Evolutionary conservation across 1,140 invertebrate species (phyloP), one percentile per base, ranked within the genome.

Genomic region (Bradysia coprophila): DNA sequence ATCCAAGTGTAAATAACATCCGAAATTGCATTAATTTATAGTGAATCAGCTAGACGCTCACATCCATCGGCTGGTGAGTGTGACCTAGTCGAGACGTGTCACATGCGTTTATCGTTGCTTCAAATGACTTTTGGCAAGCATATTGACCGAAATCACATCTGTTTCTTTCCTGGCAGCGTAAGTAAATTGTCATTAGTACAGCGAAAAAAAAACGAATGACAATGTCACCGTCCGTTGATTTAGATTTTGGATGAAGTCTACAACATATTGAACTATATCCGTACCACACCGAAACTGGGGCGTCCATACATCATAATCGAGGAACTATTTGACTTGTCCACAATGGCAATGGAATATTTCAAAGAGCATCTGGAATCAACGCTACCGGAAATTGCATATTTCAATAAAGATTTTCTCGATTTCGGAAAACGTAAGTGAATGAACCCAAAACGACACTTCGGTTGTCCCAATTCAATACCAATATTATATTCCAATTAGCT

Each of bases 291-390:
- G 15, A 84, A 81, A 57, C 59, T 88, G 46, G 77, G 77, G 44
- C 71, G 79, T 50, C 82, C 83, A 38, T 88, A 84, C 56, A 86
- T 86, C 66, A 82, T 89, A 31, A 89, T 82, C 6, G 86, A 89
- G 63, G 85, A 90, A 60, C 64, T 90, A n/a, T 89, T 88, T 66
- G 86, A 89, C 67, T 65, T 90, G 39, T 87, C 83, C 21, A 87
- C 85, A 19, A 89, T 89, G 85, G 85, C 86, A 20, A 88, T 89
- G 83, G 85, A 90, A 60, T 89, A 88, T 62, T 90, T 89, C 52
- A 88, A 87, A 58, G 86, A 90, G 62, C 78, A 78, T 47, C 86
- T 90, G 54, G 85, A 89, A 59, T 81, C 84, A 23, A 80, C 76
- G 45, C 65, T 90, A 47, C 85, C 85, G 21, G 82, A 87, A 60